These are phyloP conservation scores for Thamnaconus septentrionalis DNA, from an alignment of 2,113 vertebrate genomes.

Conservation along the genomic window DNA sequence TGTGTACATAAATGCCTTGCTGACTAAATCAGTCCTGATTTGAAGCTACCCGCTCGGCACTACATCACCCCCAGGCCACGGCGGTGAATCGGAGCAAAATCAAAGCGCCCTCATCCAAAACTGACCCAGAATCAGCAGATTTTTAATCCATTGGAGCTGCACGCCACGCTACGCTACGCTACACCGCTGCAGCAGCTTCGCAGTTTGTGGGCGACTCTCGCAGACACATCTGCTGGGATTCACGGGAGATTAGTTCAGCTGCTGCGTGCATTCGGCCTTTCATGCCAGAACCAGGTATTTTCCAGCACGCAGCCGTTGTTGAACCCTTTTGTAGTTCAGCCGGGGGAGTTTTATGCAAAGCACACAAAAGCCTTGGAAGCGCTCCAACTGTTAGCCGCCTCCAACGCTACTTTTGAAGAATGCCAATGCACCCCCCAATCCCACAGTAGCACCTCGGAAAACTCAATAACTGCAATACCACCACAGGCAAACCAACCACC, in stretches of 20 bases:
- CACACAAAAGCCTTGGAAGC: not conserved
- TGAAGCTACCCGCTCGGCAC: too few species aligned
- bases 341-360: not conserved
- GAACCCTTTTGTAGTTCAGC: not conserved
- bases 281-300: not conserved
- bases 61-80: too few species aligned
- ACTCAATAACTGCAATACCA: too few species aligned
- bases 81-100: not conserved
- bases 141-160: not conserved
- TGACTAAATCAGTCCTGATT: too few species aligned
- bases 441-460: too few species aligned
- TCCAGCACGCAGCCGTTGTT: not conserved
- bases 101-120: not conserved
- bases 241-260: not conserved
- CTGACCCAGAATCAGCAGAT: not conserved
- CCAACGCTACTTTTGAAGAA: not conserved
- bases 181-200: not conserved
- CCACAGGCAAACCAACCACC: too few species aligned
- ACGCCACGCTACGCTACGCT: not conserved
- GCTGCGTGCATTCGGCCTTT: not conserved
- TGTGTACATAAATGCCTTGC: too few species aligned
- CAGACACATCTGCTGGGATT: not conserved
- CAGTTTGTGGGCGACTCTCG: too few species aligned
- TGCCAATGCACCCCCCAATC: too few species aligned
- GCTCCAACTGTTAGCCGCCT: not conserved